phyloP scores from a whole-genome alignment of 2,113 vertebrate species.

The Aplodontia rufa region DNA sequence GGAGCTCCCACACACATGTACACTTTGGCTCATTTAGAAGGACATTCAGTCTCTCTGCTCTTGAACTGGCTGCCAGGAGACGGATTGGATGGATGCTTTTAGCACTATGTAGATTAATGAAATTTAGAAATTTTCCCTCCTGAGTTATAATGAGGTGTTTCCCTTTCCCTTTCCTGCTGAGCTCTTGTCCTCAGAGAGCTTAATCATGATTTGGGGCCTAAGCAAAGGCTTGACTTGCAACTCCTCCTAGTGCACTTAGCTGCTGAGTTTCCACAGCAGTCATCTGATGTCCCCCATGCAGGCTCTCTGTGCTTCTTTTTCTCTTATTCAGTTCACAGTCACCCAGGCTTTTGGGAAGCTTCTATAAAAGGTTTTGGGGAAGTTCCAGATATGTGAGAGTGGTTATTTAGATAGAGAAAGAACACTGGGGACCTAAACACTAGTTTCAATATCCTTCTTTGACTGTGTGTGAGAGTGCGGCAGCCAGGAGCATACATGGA shows the following conservation, averaged over 20 bases:
- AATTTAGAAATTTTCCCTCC: conserved; percentile 16
- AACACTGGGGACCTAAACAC: not conserved
- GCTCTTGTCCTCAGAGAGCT: not conserved
- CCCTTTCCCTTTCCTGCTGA: not conserved
- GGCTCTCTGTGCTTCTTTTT: not conserved
- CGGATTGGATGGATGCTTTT: not conserved
- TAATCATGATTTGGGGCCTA: not conserved
- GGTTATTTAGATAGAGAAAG: conserved; percentile 30
- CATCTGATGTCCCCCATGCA: not conserved
- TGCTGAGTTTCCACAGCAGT: conserved; percentile 32
- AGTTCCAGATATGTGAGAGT: conserved; percentile 28
- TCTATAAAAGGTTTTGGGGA: conserved; percentile 16
- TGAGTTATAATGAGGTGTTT: not conserved
- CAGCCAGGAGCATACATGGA: not conserved
- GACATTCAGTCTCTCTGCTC: not conserved
- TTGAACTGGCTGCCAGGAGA: not conserved
- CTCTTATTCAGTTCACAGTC: not conserved
- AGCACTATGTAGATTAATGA: not conserved
- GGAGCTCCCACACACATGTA: not conserved
- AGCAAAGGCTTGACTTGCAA: conserved; percentile 4
- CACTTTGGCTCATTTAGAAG: not conserved
- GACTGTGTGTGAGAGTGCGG: not conserved
- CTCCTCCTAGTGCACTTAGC: not conserved
- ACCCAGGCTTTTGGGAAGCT: not conserved
- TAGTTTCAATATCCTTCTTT: conserved; percentile 41